Base-by-base conservation (phyloP, 2,113 vertebrate species). In the Bostrychus sinensis region DNA sequence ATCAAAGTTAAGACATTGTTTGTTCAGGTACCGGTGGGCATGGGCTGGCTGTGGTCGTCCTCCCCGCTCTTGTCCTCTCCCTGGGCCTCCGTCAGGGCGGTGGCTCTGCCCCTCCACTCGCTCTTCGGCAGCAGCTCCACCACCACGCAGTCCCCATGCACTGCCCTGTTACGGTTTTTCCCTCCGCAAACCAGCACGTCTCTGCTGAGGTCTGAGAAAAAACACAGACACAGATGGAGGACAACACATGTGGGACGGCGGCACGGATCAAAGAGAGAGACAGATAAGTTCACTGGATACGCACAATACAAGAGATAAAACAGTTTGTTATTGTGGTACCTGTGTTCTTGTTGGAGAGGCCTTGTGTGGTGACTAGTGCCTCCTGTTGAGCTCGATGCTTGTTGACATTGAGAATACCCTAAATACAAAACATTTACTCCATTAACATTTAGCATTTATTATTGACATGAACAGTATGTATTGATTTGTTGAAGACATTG, bases 321-420 rank as follows among this genome's bases (percentile, higher is more conserved):
- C 8, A 32, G 5, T 32, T 1, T 32, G 30, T n/a, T 2, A 1
- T 1, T 22, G 41, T 7, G 7, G 19, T 7, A 98, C 97, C 96
- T 94, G 92, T 79, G 72, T 91, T 93, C 89, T 97, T 96, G 75
- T 79, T 86, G 37, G 92, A 85, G 16, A 89, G 69, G 17, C 91
- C 93, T 25, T 95, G 92, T 2, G 91, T 89, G 19, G 90, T 89
- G 66, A 98, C 85, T 38, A 93, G 94, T 42, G 96, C 96, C 70
- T 98, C 95, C 13, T 91, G 66, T 25, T 96, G 95, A 2, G 95
- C 91, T 56, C 95, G 91, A 50, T 98, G 94, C 62, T 96, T 98
- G 67, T 94, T 98, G 63, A 98, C 94, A 11, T 87, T 95, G 79
- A 98, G 89, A 0, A 86, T 85, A 0, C 96, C 97, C 97, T 99